Base-by-base conservation (phyloP, 2,113 vertebrate genomes). In the Nannospalax galili region DNA sequence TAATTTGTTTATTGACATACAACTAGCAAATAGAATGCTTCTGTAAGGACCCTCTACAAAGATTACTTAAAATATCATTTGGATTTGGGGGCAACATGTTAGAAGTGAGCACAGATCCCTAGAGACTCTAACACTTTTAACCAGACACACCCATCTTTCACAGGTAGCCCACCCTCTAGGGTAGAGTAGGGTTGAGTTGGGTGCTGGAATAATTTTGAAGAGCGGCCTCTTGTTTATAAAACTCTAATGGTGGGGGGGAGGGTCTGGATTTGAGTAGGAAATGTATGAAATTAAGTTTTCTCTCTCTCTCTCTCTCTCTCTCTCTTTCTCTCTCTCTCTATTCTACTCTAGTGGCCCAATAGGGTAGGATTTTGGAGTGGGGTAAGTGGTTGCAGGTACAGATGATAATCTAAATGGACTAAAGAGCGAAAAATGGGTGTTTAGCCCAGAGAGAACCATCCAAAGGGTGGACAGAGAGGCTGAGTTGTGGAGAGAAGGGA, bases 1-100 rank as follows among this genome's bases (percentile, higher is more conserved):
- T 72, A 77, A 84, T 73, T 64, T 94, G 37, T 58, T 90, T 81
- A 90, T 24, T 86, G 74, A 56, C 74, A 78, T 19, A 62, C 48
- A 75, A 67, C 42, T 92, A 58, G 48, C 67, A 80, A 92, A 40
- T 56, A 32, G 30, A 90, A 11, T 48, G 72, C 60, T 40, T 52
- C 11, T 62, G 48, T 69, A 69, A 52, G 40, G 60, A 75, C 17
- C 69, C 3, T n/a, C 14, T 90, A 5, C 40, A 75, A n/a, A 77
- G 60, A 52, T 37, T 56, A n/a, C 28, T 37, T 1, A 6, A 64
- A 70, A 69, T 22, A 37, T 42, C 84, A 84, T 64, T n/a, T 93
- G 30, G 92, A 56, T 16, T 35, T 30, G 85, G 7, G 48, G 6
- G 48, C 48, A 52, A 48, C 30, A 37, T 60, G 73, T 70, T 60